A percentile compares a stretch with the other conserved stretches of the same genome.
These are phyloP conservation scores for Eurytoma adleriae DNA, from an alignment of 2,888 invertebrate species.

Conservation along the genomic window DNA sequence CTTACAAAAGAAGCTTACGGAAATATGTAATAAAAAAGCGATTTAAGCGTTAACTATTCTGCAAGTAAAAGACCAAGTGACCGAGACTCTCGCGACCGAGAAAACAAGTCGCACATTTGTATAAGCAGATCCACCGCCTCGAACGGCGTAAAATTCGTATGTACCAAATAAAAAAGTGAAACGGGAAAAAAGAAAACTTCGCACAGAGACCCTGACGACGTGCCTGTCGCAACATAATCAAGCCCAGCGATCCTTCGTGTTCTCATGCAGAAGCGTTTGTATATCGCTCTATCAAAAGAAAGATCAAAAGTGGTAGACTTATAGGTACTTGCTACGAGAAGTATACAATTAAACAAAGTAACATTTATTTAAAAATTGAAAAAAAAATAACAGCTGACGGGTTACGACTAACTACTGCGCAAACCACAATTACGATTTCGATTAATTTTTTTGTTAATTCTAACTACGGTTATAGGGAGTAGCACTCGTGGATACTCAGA, in stretches of 20 bases:
- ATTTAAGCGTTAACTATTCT: conserved; percentile 1
- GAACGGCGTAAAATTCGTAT: too few species aligned
- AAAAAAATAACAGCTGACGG: neutral
- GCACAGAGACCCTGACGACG: conserved; percentile 23
- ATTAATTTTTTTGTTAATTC: neutral
- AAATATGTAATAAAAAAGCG: neutral
- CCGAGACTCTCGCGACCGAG: neutral
- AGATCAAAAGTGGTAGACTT: conserved; percentile 48
- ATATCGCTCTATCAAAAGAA: conserved; percentile 52
- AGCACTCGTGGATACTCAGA: neutral
- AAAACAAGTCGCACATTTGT: neutral
- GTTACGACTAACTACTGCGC: too few species aligned
- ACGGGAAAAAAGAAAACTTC: conserved; percentile 10
- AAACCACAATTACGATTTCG: neutral
- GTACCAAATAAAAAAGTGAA: neutral
- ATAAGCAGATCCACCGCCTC: neutral
- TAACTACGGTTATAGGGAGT: conserved; percentile 20
- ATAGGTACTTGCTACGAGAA: conserved; percentile 20
- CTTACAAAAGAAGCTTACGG: too few species aligned
- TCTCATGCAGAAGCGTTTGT: conserved; percentile 62
- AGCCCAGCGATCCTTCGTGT: conserved; percentile 57
- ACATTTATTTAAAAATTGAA: neutral
- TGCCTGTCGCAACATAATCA: conserved; percentile 28
- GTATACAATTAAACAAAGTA: neutral
- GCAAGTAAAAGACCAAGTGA: neutral